Percentiles rank a stretch among this genome's conserved stretches.
phyloP scores from a whole-genome alignment of 2,797 vertebrate species.

The Neosilurus hyrtlii region DNA sequence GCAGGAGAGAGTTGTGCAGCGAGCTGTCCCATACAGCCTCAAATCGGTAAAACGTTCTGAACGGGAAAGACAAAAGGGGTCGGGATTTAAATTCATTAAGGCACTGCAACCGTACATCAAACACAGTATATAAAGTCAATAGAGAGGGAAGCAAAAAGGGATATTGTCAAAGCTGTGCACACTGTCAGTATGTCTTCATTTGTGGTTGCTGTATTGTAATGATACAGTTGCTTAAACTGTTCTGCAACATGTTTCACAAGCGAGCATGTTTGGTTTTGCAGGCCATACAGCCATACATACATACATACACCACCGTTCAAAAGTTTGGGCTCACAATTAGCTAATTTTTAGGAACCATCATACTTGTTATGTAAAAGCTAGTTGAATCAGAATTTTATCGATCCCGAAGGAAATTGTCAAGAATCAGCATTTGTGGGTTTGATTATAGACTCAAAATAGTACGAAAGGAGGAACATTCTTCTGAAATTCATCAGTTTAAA shows the following conservation, averaged over 20 bases:
- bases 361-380: too few relatives aligned
- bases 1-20: conserved; percentile 94
- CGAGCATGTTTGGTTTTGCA: background rate
- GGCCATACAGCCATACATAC: too few relatives aligned
- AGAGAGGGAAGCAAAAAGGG: background rate
- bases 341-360: too few relatives aligned
- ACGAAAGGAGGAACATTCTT: too few relatives aligned
- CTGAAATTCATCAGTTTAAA: too few relatives aligned
- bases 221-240: background rate
- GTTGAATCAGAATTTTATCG: too few relatives aligned
- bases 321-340: too few relatives aligned
- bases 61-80: conserved; percentile 20
- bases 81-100: background rate
- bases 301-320: too few relatives aligned
- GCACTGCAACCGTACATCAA: background rate
- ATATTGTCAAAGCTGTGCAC: background rate
- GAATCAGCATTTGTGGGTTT: too few relatives aligned
- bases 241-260: conserved; percentile 20
- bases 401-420: too few relatives aligned
- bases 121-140: background rate
- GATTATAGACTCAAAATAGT: too few relatives aligned
- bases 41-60: conserved; percentile 94
- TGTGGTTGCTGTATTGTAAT: background rate
- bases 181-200: background rate
- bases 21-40: conserved; percentile 99